These are phyloP conservation scores for Panthera leo DNA, from an alignment of 2,113 vertebrate species.

Conservation along the genomic window DNA sequence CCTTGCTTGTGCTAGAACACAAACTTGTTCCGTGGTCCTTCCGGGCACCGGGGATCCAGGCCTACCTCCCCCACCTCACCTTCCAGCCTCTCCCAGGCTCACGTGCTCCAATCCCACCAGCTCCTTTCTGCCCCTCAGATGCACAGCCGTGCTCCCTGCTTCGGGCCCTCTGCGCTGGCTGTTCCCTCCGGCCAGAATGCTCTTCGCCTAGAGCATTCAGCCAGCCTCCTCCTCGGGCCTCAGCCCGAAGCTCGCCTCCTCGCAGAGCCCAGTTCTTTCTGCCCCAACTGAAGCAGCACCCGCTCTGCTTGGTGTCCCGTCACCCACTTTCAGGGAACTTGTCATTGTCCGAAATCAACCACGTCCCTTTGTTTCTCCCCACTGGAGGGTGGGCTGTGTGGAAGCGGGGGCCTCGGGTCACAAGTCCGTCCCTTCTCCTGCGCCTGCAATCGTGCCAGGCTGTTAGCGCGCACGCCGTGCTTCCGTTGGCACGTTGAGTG, in stretches of 20 bases:
- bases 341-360: neutral
- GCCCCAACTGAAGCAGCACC: rapidly evolving
- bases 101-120: neutral
- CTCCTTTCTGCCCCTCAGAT: neutral
- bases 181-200: neutral
- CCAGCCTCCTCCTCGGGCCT: neutral
- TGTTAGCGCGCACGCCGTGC: rapidly evolving
- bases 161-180: neutral
- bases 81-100: neutral
- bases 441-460: rapidly evolving
- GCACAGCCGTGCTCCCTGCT: neutral
- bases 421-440: rapidly evolving
- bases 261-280: neutral
- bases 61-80: neutral
- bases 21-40: neutral
- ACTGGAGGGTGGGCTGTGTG: rapidly evolving
- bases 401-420: rapidly evolving
- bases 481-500: neutral
- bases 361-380: neutral
- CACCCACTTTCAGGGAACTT: neutral
- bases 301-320: neutral
- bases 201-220: too few relatives aligned
- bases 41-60: neutral
- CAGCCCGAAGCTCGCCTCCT: neutral
- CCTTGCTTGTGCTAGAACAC: neutral